These are phyloP conservation scores for Phengaris arion DNA, from an alignment of 2,888 invertebrate species.

Conservation along the genomic window DNA sequence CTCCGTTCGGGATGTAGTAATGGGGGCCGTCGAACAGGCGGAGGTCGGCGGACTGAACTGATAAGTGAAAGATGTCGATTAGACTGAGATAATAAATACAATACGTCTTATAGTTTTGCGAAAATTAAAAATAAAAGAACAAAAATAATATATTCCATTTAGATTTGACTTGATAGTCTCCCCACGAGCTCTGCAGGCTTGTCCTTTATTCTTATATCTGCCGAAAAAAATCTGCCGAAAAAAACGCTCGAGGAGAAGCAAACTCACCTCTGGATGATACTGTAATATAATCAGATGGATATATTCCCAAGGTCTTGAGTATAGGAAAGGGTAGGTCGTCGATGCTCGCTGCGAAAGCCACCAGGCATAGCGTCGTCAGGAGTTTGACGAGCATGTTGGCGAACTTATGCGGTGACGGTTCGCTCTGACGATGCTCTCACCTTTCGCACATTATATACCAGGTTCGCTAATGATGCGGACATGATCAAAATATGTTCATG, in stretches of 20 bases:
- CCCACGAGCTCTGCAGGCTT: no score
- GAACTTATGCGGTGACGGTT: not conserved
- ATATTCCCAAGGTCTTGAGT: not conserved
- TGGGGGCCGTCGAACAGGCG: not conserved
- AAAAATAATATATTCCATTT: no score
- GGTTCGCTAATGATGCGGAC: not conserved
- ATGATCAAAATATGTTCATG: not conserved
- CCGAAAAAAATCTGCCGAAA: not conserved
- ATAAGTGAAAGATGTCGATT: not conserved
- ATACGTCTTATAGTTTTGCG: not conserved
- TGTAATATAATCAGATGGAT: not conserved
- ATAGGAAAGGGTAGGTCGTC: not conserved
- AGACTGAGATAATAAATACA: not conserved
- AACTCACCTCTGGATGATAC: not conserved
- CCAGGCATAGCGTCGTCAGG: not conserved
- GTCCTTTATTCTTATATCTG: no score
- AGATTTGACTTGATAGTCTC: no score
- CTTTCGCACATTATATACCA: not conserved
- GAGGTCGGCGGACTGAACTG: not conserved
- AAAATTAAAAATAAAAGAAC: not conserved
- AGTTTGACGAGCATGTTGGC: conserved; percentile 19
- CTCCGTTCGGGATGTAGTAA: not conserved
- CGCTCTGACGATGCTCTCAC: not conserved
- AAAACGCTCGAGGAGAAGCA: not conserved
- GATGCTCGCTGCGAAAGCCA: not conserved